These are phyloP conservation scores for Sphecodes monilicornis DNA, from an alignment of 2,888 invertebrate genomes.

Conservation along the genomic window DNA sequence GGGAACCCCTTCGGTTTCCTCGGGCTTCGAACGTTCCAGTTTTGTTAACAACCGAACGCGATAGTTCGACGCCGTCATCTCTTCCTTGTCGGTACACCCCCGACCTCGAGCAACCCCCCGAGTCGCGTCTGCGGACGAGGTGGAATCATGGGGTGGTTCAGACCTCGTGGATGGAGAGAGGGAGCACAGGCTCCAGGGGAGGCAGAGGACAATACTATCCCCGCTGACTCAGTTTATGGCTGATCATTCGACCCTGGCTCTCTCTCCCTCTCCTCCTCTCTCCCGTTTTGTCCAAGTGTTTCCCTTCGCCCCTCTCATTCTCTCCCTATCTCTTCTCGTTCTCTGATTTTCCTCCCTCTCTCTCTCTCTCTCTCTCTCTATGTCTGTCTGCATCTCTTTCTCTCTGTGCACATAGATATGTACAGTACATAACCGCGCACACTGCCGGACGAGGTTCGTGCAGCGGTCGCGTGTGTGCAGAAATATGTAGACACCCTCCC, in stretches of 20 bases:
- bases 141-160: slow-evolving; percentile 71
- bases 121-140: slow-evolving; percentile 69
- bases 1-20: background rate
- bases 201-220: slow-evolving; percentile 75
- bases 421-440: slow-evolving; percentile 34
- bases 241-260: slow-evolving; percentile 80
- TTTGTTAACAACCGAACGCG: slow-evolving; percentile 59
- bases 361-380: slow-evolving; percentile 27
- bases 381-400: slow-evolving; percentile 14
- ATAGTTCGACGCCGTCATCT: slow-evolving; percentile 69
- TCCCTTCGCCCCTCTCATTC: slow-evolving; percentile 24
- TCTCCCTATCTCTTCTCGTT: slow-evolving; percentile 36
- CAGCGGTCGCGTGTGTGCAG: slow-evolving; percentile 56
- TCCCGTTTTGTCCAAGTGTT: slow-evolving; percentile 42
- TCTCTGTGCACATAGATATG: slow-evolving; percentile 41
- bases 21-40: slow-evolving; percentile 30
- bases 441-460: slow-evolving; percentile 36
- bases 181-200: slow-evolving; percentile 58
- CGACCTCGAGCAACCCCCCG: slow-evolving; percentile 49
- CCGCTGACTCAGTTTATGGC: slow-evolving; percentile 81
- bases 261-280: slow-evolving; percentile 50
- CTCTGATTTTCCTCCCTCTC: slow-evolving; percentile 30
- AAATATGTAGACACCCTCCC: slow-evolving; percentile 63
- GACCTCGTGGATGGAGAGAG: slow-evolving; percentile 41
- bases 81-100: slow-evolving; percentile 53